phyloP scores from a whole-genome alignment of 2,113 vertebrate genomes.

The Rostratula benghalensis region DNA sequence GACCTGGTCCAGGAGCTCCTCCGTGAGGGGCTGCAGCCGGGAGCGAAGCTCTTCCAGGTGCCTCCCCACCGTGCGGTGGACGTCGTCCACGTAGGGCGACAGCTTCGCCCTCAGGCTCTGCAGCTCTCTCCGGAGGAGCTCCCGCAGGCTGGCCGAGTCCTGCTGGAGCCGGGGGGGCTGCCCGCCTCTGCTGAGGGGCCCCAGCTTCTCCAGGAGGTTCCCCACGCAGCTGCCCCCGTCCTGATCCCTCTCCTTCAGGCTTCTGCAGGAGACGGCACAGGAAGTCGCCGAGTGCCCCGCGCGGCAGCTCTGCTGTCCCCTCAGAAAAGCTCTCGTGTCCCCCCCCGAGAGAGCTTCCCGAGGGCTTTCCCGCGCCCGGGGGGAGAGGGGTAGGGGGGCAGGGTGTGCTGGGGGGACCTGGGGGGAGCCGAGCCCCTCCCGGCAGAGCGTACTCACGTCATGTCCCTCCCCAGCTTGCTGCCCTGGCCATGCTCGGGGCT shows the following conservation, averaged over 20 bases:
- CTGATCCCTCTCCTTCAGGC: constrained; percentile 78
- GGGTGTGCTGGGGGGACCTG: fast-evolving
- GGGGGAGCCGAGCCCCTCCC: neutral
- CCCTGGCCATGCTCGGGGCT: constrained; percentile 44
- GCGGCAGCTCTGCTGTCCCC: fast-evolving
- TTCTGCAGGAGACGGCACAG: neutral
- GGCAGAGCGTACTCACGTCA: neutral
- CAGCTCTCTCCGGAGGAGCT: constrained; percentile 80
- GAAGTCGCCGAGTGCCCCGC: neutral
- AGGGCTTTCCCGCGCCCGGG: fast-evolving
- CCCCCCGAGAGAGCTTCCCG: fast-evolving
- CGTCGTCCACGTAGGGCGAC: constrained; percentile 73
- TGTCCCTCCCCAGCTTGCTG: constrained; percentile 66
- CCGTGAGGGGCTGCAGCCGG: constrained; percentile 63
- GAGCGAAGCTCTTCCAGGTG: constrained; percentile 63
- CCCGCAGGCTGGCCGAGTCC: constrained; percentile 73
- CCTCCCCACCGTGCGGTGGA: constrained; percentile 54
- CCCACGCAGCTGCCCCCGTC: constrained; percentile 70
- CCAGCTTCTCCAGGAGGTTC: constrained; percentile 63
- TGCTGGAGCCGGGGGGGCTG: constrained; percentile 52
- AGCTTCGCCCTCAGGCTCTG: constrained; percentile 77
- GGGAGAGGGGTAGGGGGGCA: fast-evolving
- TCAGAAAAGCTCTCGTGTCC: neutral
- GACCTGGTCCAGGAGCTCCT: constrained; percentile 79
- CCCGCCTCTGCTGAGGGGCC: constrained; percentile 51